These are phyloP conservation scores for Drosophila azteca DNA, from an alignment of 1,140 invertebrate species.

Conservation along the genomic window DNA sequence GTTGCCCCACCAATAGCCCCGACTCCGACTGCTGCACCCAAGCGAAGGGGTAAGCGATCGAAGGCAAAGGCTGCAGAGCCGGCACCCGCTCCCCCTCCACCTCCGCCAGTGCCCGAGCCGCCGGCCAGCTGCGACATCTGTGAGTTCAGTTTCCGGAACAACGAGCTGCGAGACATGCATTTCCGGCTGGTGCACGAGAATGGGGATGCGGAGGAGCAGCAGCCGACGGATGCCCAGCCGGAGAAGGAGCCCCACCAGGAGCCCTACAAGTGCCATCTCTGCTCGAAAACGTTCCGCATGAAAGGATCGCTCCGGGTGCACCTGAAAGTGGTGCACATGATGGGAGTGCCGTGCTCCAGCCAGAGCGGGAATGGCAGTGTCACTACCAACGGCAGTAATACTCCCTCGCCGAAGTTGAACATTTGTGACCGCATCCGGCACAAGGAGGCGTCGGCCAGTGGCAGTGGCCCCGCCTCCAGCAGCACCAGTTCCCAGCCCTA, in stretches of 20 bases:
- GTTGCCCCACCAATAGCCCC: not conserved
- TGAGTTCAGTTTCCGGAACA: slow-evolving; percentile 88
- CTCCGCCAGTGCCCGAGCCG: slow-evolving; percentile 1
- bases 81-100: not conserved
- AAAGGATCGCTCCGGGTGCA: slow-evolving; percentile 92
- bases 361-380: slow-evolving; percentile 11
- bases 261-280: slow-evolving; percentile 90
- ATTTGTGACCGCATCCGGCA: slow-evolving; percentile 82
- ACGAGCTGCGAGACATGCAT: slow-evolving; percentile 89
- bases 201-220: slow-evolving; percentile 25
- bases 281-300: slow-evolving; percentile 91
- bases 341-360: slow-evolving; percentile 72
- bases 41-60: slow-evolving; percentile 49
- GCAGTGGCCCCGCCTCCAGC: not conserved
- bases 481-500: slow-evolving; percentile 50
- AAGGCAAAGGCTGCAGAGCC: slow-evolving; percentile 41
- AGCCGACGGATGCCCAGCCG: not conserved
- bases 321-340: slow-evolving; percentile 90
- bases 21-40: slow-evolving; percentile 12
- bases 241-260: slow-evolving; percentile 49
- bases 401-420: slow-evolving; percentile 62
- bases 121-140: slow-evolving; percentile 88
- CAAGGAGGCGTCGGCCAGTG: slow-evolving; percentile 53
- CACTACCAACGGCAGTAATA: slow-evolving; percentile 4
- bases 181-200: slow-evolving; percentile 89